Base-by-base conservation (phyloP, 2,888 invertebrate species). In the Leptinotarsa rubiginosa region DNA sequence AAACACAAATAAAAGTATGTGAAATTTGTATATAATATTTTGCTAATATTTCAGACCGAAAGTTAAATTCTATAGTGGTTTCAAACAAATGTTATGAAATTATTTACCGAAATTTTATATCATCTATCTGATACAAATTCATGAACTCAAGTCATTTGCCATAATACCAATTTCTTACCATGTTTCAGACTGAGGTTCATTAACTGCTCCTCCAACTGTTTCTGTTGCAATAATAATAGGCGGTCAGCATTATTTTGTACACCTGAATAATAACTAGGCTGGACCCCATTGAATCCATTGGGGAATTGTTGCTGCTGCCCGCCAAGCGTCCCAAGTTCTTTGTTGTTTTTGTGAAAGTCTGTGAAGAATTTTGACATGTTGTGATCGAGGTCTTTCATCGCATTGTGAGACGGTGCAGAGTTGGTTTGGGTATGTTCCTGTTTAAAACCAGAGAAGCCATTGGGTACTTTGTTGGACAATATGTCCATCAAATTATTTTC, bases 291-390 rank as follows among this genome's bases (percentile, higher is more conserved):
- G 70, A 75, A 81, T 31, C 83, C 83, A 66, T 85, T 84, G 73
- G 80, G 80, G 59, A 80, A 81, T 47, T 66, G 77, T 49, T 73
- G 77, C 20, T 75, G 77, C 31, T 73, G 77, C 18, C 72, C 62
- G 41, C 62, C n/a, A 2, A 31, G 41, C 1, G 41, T n/a, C 12
- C 41, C n/a, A 31, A 62, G 64, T 22, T 67, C 64, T 47, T 79
- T 80, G 73, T 76, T 80, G 83, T 92, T 92, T 85, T 92, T 92
- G 86, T 92, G 91, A 88, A 93, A 93, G 86, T 93, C 93, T 66
- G 91, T 91, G 90, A 93, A 92, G 87, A 93, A 93, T 86, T 93
- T 93, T 76, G 92, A 92, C 89, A 93, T 92, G 78, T 86, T 86
- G 77, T 87, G 86, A 78, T 87, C 87, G 65, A 87, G 78, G 47